Evolutionary conservation across 2,888 invertebrate species (phyloP), one percentile per base, ranked within the genome.

Genomic region (Epinotia demarniana): DNA sequence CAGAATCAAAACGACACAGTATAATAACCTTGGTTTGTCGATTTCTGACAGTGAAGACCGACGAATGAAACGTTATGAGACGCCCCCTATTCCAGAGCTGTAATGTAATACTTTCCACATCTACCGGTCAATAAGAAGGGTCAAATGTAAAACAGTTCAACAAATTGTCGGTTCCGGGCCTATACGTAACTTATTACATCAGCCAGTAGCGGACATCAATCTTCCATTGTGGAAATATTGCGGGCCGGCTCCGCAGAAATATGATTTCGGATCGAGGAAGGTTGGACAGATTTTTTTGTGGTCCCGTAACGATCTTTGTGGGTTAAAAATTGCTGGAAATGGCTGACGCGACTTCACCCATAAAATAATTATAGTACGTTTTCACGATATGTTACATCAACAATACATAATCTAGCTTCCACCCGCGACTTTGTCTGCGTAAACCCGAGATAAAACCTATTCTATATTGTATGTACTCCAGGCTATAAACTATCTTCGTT

Each of bases 181-280:
- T 18, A 61, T 16, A 68, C 53, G 43, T 27, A 55, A 72, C 64
- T 66, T 75, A 72, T 72, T 67, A 75, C 61, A 72, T 27, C 58
- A 55, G 46, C 39, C 63, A 18, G 27, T 19, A 19, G 49, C 60
- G 18, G 71, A 72, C 55, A 77, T 77, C 74, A 75, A 77, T 77
- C 77, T 75, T 72, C 72, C 75, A 77, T 77, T 77, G 77, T 77
- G 75, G 75, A 71, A 57, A 77, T 74, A 77, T 73, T 66, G 70
- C 72, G 55, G 49, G 13, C 72, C n/a, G 75, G 46, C 18, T 46
- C 61, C 27, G 68, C 39, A 57, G 74, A 77, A 77, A 77, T 77
- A 77, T 77, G 77, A 77, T 77, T 77, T 63, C 71, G 77, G 77
- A 66, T 68, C 63, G 74, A 75, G 74, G 60, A 68, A 72, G 55